A percentile compares a stretch with the other conserved stretches of the same genome.
phyloP scores from a whole-genome alignment of 2,113 vertebrate genomes.

The Catagonus wagneri region DNA sequence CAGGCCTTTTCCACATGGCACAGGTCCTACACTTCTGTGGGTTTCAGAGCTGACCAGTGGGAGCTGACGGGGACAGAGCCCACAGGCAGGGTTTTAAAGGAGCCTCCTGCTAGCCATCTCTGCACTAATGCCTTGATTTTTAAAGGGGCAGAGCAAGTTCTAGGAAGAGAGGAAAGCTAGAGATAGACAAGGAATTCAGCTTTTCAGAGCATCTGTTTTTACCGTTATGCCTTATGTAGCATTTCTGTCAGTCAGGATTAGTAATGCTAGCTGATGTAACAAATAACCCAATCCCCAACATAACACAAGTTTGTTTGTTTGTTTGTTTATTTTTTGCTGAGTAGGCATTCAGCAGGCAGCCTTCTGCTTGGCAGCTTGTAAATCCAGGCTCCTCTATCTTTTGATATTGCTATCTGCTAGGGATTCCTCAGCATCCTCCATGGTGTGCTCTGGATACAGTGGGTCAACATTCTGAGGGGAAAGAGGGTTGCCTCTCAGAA shows the following conservation, averaged over 20 bases:
- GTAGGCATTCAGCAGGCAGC: background rate
- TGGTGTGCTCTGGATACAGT: background rate
- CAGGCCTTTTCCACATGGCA: background rate
- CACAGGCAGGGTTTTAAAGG: background rate
- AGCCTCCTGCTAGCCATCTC: background rate
- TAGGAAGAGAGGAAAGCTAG: background rate
- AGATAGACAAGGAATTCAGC: background rate
- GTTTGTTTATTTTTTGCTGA: background rate
- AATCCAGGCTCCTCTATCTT: background rate
- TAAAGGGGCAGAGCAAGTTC: background rate
- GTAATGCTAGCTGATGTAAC: background rate
- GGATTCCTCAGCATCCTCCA: background rate
- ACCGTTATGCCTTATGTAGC: background rate
- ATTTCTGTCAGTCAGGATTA: background rate
- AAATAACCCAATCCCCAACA: background rate
- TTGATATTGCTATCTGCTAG: background rate
- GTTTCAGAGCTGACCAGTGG: background rate
- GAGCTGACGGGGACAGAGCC: background rate
- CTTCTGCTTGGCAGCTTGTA: accelerated
- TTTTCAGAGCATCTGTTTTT: background rate
- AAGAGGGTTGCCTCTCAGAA: too few species aligned
- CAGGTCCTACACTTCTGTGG: background rate
- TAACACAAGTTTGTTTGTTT: background rate
- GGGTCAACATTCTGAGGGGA: too few species aligned
- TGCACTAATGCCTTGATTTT: background rate